phyloP scores from a whole-genome alignment of 2,888 invertebrate genomes.

The Theristus sp. region DNA sequence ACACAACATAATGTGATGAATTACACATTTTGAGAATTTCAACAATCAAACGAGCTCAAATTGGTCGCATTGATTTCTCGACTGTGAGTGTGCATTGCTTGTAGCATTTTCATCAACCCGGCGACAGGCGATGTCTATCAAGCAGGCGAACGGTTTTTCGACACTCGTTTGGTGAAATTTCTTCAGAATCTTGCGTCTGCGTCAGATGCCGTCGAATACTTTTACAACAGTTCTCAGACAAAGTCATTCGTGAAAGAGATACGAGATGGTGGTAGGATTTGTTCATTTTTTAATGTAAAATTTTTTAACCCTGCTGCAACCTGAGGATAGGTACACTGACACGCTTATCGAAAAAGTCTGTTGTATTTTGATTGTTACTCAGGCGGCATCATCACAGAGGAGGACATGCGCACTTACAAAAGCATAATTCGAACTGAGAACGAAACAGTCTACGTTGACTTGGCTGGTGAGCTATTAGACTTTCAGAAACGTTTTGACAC shows the following conservation, averaged over 20 bases:
- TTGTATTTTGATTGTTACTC: background rate
- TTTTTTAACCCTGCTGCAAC: too few relatives aligned
- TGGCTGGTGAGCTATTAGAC: too few relatives aligned
- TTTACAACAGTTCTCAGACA: constrained; percentile 17
- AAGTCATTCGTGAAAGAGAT: constrained; percentile 14
- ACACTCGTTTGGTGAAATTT: constrained; percentile 11
- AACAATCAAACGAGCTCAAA: too few relatives aligned
- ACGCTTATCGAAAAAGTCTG: too few relatives aligned
- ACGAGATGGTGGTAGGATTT: background rate
- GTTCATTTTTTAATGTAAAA: too few relatives aligned
- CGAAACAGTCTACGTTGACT: background rate
- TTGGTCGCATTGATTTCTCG: too few relatives aligned
- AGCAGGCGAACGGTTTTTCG: constrained; percentile 1
- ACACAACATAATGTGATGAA: too few relatives aligned
- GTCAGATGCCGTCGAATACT: constrained; percentile 15
- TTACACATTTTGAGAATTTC: too few relatives aligned
- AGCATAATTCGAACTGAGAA: constrained; percentile 15
- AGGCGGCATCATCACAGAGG: constrained; percentile 18
- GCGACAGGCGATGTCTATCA: constrained; percentile 7
- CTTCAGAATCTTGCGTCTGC: constrained; percentile 16
- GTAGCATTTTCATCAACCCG: constrained; percentile 7
- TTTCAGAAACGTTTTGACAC: too few relatives aligned
- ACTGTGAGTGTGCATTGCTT: too few relatives aligned
- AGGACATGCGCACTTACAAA: constrained; percentile 18
- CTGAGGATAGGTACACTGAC: too few relatives aligned